Evolutionary conservation across 2,888 invertebrate genomes (phyloP).

Genomic region (Tethea ocularis): DNA sequence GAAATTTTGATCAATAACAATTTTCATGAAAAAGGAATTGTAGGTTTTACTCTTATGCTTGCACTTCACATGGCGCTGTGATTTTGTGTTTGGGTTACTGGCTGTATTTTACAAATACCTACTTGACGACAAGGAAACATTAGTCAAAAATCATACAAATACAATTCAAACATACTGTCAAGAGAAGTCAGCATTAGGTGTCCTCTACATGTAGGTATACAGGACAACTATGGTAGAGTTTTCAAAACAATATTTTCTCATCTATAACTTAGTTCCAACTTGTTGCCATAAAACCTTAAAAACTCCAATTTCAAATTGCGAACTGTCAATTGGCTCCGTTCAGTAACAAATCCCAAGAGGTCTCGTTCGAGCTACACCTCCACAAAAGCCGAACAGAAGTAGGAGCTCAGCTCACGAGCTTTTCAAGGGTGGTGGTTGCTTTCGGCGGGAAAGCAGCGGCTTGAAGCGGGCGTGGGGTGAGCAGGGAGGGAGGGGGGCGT

Average conservation of each 20-base stretch:
- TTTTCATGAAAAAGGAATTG: no score
- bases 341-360: slow-evolving; percentile 79
- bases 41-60: no score
- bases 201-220: no score
- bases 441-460: slow-evolving; percentile 80
- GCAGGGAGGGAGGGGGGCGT: slow-evolving; percentile 64
- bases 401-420: slow-evolving; percentile 83
- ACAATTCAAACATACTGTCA: no score
- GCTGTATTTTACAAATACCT: no score
- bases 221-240: background rate
- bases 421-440: slow-evolving; percentile 83
- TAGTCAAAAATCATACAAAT: no score
- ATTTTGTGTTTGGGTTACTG: no score
- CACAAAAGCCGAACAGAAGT: slow-evolving; percentile 84
- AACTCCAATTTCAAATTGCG: slow-evolving; percentile 65
- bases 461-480: slow-evolving; percentile 53
- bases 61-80: no score
- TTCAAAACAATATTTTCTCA: slow-evolving; percentile 10
- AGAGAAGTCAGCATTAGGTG: no score
- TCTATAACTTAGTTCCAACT: slow-evolving; percentile 23
- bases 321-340: slow-evolving; percentile 74
- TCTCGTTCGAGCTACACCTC: slow-evolving; percentile 76
- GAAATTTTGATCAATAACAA: no score
- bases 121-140: no score
- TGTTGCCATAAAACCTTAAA: slow-evolving; percentile 40